These are phyloP conservation scores for Venturia canescens DNA, from an alignment of 1,140 invertebrate genomes.

Conservation along the genomic window DNA sequence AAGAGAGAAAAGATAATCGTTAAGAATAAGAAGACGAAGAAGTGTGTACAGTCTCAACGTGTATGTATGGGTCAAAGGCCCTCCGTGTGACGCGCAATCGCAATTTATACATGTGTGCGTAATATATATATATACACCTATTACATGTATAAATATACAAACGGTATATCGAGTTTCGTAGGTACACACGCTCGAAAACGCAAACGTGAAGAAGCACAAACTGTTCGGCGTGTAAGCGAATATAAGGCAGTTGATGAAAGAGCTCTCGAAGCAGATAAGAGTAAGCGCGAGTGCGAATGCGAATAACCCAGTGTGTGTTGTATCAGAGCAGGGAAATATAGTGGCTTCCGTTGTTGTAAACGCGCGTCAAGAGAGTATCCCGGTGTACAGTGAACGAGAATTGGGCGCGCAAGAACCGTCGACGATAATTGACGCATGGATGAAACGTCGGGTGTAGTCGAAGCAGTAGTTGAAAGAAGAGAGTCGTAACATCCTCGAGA, in stretches of 20 bases:
- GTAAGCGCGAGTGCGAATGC: not conserved
- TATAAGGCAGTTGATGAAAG: not conserved
- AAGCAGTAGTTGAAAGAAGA: not conserved
- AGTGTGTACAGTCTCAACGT: not conserved
- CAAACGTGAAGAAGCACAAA: not conserved
- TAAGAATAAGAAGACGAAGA: not conserved
- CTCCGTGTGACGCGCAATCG: conserved; percentile 28
- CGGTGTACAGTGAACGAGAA: not conserved
- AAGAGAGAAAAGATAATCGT: not conserved
- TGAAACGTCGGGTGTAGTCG: conserved; percentile 20
- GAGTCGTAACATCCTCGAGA: conserved; percentile 20
- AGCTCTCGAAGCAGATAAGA: not conserved
- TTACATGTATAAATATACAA: not conserved
- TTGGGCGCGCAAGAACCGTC: conserved; percentile 17
- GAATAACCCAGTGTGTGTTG: not conserved
- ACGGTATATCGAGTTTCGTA: not conserved
- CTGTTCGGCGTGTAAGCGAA: not conserved
- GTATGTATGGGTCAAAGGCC: conserved; percentile 35
- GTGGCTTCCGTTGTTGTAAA: conserved; percentile 12
- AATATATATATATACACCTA: too few species aligned
- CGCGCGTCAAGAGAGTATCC: not conserved
- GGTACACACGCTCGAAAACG: not conserved
- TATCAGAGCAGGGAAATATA: not conserved
- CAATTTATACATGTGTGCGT: conserved; percentile 8
- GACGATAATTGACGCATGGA: conserved; percentile 29